Evolutionary conservation across 1,140 invertebrate genomes (phyloP), one percentile per base, ranked within the genome.

Genomic region (Drosophila biarmipes): DNA sequence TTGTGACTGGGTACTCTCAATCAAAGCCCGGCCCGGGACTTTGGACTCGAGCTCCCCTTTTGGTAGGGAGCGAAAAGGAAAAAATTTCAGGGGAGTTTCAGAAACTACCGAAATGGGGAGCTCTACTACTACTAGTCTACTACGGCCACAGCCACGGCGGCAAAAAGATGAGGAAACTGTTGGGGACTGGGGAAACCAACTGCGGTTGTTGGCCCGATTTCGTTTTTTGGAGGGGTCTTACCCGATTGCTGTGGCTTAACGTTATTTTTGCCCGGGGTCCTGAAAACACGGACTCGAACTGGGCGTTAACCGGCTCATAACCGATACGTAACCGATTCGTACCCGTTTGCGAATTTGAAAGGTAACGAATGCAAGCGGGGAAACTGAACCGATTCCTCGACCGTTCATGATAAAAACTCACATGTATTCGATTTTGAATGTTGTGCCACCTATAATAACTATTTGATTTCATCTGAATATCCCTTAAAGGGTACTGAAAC

Each of bases 201-300:
- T 68, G 68, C 64, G 66, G 68, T 72, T 72, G 68, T 72, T 72
- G 68, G 68, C 68, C 68, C 66, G 63, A 67, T 51, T 67, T 34
- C 57, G 29, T 8, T 37, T 51, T 35, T 24, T 6, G 46, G 37
- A 21, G 8, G 42, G 45, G 40, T 45, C 54, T 67, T 31, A 29
- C 24, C 46, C 46, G 46, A 49, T 49, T 49, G 46, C 27, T 49
- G 24, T 34, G 34, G 58, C 40, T 63, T 31, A 21, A 46, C 62
- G 40, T 62, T 64, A 62, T 56, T 64, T 64, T 46, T 45, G 38
- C 40, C n/a, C 7, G 12, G 17, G 31, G 12, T 7, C 8, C 14
- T 21, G 4, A 46, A 8, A 12, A 27, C 10, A 14, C 45, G 7
- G 12, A 21, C n/a, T 24, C 7, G 7, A 49, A 49, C 17, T 29